Evolutionary conservation across 1,140 invertebrate genomes (phyloP).

Genomic region (Drosophila saltans): DNA sequence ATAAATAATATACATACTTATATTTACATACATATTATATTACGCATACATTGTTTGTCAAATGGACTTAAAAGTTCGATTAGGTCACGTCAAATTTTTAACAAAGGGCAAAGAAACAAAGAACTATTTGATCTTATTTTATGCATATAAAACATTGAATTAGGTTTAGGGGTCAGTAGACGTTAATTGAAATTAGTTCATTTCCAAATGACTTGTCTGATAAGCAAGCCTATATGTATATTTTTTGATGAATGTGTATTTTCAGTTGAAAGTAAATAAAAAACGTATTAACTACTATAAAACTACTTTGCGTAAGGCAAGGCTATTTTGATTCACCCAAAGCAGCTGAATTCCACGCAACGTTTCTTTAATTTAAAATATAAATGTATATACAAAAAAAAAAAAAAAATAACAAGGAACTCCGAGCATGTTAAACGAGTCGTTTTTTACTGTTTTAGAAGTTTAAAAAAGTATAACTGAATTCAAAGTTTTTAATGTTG

Average conservation of each 20-base stretch:
- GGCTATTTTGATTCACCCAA: too few relatives aligned
- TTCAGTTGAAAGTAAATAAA: constrained; percentile 19
- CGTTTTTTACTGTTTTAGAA: too few relatives aligned
- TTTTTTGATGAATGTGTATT: constrained; percentile 16
- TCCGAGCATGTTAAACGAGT: too few relatives aligned
- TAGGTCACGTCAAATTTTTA: constrained; percentile 1
- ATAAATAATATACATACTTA: constrained; percentile 4
- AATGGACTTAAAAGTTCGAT: constrained; percentile 1
- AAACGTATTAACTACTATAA: constrained; percentile 8
- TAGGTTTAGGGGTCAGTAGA: constrained; percentile 7
- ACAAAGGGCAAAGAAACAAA: neutral
- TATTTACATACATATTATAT: constrained; percentile 2
- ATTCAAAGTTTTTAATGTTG: too few relatives aligned
- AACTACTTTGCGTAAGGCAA: neutral
- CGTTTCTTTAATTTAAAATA: too few relatives aligned
- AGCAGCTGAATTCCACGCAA: too few relatives aligned
- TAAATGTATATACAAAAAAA: too few relatives aligned
- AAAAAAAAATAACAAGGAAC: too few relatives aligned
- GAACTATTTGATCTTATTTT: constrained; percentile 10
- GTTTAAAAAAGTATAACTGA: too few relatives aligned
- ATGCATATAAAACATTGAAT: constrained; percentile 5
- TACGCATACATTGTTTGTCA: constrained; percentile 1
- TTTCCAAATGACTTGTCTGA: constrained; percentile 11
- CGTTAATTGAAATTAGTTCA: constrained; percentile 11
- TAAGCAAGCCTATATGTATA: constrained; percentile 8